Evolutionary conservation across 2,888 invertebrate species (phyloP), one percentile per base, ranked within the genome.

Genomic region (Pasiphila rectangulata): DNA sequence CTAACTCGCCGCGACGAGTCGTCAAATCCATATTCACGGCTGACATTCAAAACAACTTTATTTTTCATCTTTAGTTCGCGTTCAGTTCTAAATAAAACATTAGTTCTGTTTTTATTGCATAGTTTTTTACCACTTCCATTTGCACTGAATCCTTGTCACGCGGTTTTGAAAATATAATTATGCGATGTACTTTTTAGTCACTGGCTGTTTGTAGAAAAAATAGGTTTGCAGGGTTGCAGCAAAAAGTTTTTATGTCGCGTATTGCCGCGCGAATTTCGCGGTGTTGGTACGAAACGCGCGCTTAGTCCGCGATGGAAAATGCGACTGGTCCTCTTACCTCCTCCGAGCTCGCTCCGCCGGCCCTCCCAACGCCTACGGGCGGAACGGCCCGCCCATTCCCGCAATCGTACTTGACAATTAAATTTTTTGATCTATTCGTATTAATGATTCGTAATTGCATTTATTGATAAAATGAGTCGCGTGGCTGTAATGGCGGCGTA

Each of bases 291-390:
- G 64, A 67, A 67, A 78, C 87, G 85, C 86, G 87, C 86, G 80
- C 57, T 66, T 57, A 61, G 72, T 65, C 64, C 82, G 84, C 85
- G 82, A 71, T 74, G 63, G 76, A 70, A 72, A 73, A 61, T 72
- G 72, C 83, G 75, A 88, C 87, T 88, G 84, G 50, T 72, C 76
- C 82, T 81, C 83, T 73, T 72, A 69, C 79, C 82, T 83, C 83
- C 72, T 77, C 79, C 57, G 62, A 44, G 53, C 60, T 64, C 66
- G 64, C 65, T 68, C 72, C 59, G 68, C 62, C 61, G 75, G 72
- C 74, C 85, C 86, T 84, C 85, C 84, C 83, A 72, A 79, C 84
- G 84, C 83, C 84, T 75, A 70, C 61, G 59, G 83, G 80, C 80
- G 80, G 75, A 58, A 77, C 69, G 45, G 51, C 50, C 60, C 77